A percentile compares a stretch with the other conserved stretches of the same genome.
These are phyloP conservation scores for Vidua chalybeata DNA, from an alignment of 2,113 vertebrate genomes.

Conservation along the genomic window DNA sequence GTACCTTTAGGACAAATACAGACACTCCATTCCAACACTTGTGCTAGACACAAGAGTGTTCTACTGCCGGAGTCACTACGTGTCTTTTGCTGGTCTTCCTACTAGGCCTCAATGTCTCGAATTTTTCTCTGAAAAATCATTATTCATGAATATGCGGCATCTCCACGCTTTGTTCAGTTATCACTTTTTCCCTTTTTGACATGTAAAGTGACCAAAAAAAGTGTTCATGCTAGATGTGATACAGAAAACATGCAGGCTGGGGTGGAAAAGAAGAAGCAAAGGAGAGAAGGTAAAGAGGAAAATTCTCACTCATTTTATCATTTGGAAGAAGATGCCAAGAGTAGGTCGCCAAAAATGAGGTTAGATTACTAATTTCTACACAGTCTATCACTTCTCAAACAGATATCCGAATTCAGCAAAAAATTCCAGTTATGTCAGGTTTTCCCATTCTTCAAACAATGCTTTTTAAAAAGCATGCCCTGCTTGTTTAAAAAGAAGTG, in stretches of 20 bases:
- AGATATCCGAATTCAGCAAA: neutral
- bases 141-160: neutral
- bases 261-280: neutral
- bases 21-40: neutral
- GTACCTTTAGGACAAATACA: neutral
- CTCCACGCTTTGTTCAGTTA: neutral
- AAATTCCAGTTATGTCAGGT: neutral
- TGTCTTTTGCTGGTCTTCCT: neutral
- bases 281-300: neutral
- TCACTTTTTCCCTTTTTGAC: neutral
- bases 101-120: neutral
- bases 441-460: neutral
- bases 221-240: neutral
- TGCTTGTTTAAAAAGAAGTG: neutral
- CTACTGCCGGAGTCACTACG: neutral
- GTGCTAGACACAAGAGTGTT: neutral
- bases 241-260: neutral
- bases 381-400: neutral
- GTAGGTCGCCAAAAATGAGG: neutral
- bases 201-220: neutral
- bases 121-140: neutral
- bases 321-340: neutral
- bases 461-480: neutral
- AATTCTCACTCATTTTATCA: neutral
- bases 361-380: neutral